Percentiles rank a stretch among this genome's conserved stretches.
phyloP scores from a whole-genome alignment of 2,113 vertebrate species.

The Oreotrochilus melanogaster region DNA sequence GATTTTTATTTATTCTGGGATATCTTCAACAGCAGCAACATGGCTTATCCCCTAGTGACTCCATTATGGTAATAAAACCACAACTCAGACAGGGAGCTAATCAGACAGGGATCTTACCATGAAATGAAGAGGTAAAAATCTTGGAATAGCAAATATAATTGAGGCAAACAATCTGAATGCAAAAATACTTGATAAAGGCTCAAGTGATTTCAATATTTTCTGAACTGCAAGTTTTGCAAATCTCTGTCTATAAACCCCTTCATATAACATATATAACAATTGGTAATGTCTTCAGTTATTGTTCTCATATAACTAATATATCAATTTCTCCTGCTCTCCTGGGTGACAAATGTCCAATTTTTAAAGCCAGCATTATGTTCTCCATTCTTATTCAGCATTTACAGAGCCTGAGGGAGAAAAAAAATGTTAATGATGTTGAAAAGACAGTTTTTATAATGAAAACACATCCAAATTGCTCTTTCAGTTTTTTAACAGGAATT shows the following conservation, averaged over 20 bases:
- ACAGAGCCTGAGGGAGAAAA: conserved; percentile 5
- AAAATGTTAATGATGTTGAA: conserved; percentile 36
- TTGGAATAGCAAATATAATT: not conserved
- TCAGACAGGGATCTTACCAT: not conserved
- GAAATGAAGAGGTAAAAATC: not conserved
- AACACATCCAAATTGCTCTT: conserved; percentile 25
- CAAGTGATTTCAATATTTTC: not conserved
- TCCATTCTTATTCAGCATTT: conserved; percentile 3
- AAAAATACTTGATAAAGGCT: not conserved
- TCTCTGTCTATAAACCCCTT: not conserved
- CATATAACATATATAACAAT: not conserved
- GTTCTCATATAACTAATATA: not conserved
- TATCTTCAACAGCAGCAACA: not conserved
- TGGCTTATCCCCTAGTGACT: not conserved
- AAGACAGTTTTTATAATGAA: conserved; percentile 29
- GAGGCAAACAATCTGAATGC: not conserved
- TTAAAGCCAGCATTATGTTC: not conserved
- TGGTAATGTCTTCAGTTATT: not conserved
- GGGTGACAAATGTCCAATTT: not conserved
- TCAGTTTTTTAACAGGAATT: not conserved
- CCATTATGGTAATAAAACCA: not conserved
- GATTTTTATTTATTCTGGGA: not conserved
- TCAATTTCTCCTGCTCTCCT: not conserved
- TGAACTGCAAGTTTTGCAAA: not conserved
- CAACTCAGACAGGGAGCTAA: not conserved